Percentiles rank a stretch among this genome's conserved stretches.
Conservation (phyloP, 2,113 vertebrate genomes). For the Spermophilus dauricus region DNA sequence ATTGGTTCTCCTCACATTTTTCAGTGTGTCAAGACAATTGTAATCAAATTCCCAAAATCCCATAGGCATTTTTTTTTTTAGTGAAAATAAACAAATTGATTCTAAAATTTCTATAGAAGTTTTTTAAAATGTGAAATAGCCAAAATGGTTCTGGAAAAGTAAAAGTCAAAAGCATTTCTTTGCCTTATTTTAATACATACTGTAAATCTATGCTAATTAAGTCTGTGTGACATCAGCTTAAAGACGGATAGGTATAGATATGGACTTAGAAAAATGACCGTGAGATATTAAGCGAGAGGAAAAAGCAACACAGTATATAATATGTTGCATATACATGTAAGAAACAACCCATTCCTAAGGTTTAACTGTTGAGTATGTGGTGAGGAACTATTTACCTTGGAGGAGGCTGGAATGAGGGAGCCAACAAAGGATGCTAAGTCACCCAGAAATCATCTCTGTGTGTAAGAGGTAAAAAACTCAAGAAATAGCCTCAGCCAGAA, state of each 20-base stretch:
- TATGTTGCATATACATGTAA: fast-evolving
- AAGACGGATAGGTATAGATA: not conserved
- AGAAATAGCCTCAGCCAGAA: not conserved
- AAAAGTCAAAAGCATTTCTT: not conserved
- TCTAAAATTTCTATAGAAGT: not conserved
- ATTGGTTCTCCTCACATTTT: not conserved
- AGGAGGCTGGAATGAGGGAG: no score
- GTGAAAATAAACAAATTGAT: not conserved
- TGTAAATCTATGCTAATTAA: not conserved
- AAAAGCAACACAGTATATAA: no score
- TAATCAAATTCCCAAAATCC: not conserved
- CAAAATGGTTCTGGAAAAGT: not conserved
- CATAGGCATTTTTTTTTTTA: not conserved
- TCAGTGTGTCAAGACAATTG: not conserved
- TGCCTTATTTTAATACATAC: not conserved
- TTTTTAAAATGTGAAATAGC: not conserved
- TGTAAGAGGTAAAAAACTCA: not conserved
- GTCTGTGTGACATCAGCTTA: not conserved
- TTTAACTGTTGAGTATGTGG: fast-evolving
- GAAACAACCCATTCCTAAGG: not conserved
- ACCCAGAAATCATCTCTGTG: not conserved
- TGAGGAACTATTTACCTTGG: not conserved
- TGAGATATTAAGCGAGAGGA: not conserved
- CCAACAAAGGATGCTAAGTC: fast-evolving
- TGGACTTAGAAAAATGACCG: not conserved